Conservation (phyloP, 2,888 invertebrate genomes). For the Chloroclystis v-ata region DNA sequence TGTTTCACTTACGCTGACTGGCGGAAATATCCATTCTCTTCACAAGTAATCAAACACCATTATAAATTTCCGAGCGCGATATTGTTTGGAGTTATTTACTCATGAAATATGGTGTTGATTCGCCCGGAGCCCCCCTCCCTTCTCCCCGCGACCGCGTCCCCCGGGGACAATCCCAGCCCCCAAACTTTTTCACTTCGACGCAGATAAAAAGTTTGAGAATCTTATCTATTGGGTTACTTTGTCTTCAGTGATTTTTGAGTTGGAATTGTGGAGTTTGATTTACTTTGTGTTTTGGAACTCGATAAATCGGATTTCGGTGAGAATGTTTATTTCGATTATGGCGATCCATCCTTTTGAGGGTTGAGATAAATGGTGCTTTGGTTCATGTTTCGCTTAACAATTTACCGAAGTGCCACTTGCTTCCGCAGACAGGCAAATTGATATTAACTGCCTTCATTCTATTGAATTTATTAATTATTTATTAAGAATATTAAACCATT, state of each 20-base stretch:
- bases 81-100: constrained; percentile 11
- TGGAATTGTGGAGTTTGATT: constrained; percentile 9
- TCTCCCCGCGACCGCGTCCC: not conserved
- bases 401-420: no score
- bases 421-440: no score
- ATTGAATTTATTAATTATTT: no score
- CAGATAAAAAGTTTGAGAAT: constrained; percentile 19
- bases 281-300: constrained; percentile 1
- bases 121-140: constrained; percentile 6
- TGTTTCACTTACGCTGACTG: no score
- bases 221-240: constrained; percentile 18
- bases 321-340: not conserved
- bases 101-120: constrained; percentile 17
- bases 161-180: constrained; percentile 14
- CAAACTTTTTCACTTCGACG: constrained; percentile 21
- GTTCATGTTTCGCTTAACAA: no score
- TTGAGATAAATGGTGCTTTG: not conserved
- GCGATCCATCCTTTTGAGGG: not conserved
- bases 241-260: constrained; percentile 16
- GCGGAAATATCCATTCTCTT: not conserved
- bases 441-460: no score
- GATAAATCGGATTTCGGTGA: not conserved
- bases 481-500: no score
- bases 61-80: not conserved
- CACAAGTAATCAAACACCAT: not conserved